Evolutionary conservation across 2,888 invertebrate species (phyloP).

Genomic region (Nomada flava): DNA sequence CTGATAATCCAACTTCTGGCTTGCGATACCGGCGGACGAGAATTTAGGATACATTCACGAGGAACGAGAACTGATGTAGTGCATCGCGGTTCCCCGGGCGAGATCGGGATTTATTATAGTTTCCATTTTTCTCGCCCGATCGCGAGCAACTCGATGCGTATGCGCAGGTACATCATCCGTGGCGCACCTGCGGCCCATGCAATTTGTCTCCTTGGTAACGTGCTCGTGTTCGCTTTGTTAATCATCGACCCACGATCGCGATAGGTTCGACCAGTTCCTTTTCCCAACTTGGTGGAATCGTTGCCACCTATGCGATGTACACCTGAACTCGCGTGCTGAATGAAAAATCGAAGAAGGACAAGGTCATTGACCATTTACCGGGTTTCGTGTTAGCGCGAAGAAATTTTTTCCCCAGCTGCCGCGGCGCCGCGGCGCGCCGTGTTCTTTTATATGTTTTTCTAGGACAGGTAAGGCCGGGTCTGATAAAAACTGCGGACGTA

Average conservation of each 20-base stretch:
- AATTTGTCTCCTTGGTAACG: constrained; percentile 51
- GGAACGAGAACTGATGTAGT: background rate
- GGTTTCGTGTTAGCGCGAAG: constrained; percentile 17
- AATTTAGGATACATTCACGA: background rate
- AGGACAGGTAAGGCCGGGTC: constrained; percentile 15
- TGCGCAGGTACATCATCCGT: constrained; percentile 1
- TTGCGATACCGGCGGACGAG: background rate
- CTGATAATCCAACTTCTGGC: background rate
- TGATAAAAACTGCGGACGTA: constrained; percentile 30
- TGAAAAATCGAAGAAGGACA: constrained; percentile 5
- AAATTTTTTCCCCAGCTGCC: background rate
- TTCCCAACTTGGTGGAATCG: background rate
- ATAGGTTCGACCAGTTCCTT: background rate
- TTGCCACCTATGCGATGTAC: background rate
- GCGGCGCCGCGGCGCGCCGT: background rate
- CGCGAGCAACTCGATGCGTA: constrained; percentile 20
- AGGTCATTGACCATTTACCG: constrained; percentile 26
- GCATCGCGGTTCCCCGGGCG: background rate
- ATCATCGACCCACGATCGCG: constrained; percentile 5
- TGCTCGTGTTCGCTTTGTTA: constrained; percentile 39
- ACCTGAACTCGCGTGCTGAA: background rate
- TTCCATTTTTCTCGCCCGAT: constrained; percentile 38
- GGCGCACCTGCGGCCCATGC: constrained; percentile 48
- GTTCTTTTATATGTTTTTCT: background rate
- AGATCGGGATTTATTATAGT: constrained; percentile 39